Evolutionary conservation across 2,797 vertebrate species (phyloP).

Genomic region (Hippoglossus hippoglossus): DNA sequence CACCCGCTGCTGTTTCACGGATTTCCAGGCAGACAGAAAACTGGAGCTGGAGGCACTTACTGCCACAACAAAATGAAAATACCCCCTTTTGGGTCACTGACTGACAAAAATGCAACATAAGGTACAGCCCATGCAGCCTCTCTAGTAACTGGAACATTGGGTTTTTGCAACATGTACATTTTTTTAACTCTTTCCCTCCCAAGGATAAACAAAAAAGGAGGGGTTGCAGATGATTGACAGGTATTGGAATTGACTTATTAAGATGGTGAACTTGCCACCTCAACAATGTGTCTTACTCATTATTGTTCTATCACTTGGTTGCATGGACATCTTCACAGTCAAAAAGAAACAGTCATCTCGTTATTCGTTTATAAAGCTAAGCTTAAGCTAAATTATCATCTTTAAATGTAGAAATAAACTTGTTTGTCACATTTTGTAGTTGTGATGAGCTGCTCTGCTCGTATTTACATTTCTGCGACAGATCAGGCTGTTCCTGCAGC

Average conservation of each 20-base stretch:
- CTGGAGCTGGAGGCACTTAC: constrained; percentile 35
- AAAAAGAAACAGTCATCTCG: too few species aligned
- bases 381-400: too few species aligned
- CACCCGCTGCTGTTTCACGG: constrained; percentile 27
- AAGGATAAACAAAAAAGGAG: not conserved
- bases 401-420: too few species aligned
- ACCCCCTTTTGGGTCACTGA: constrained; percentile 29
- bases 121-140: constrained; percentile 18
- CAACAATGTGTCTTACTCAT: too few species aligned
- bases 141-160: not conserved
- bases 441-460: too few species aligned
- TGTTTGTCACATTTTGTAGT: too few species aligned
- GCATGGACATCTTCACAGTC: too few species aligned
- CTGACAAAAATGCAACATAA: constrained; percentile 39
- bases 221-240: not conserved
- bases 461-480: too few species aligned
- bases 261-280: not conserved
- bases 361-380: too few species aligned
- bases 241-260: not conserved
- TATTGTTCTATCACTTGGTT: too few species aligned
- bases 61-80: constrained; percentile 43
- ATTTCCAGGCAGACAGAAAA: constrained; percentile 43
- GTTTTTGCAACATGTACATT: not conserved
- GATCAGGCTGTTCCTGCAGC: too few species aligned
- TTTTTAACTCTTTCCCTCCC: not conserved